Percentiles rank a stretch among this genome's conserved stretches.
Evolutionary conservation across 2,113 vertebrate genomes (phyloP).

Genomic region (Speoplatyrhinus poulsoni): DNA sequence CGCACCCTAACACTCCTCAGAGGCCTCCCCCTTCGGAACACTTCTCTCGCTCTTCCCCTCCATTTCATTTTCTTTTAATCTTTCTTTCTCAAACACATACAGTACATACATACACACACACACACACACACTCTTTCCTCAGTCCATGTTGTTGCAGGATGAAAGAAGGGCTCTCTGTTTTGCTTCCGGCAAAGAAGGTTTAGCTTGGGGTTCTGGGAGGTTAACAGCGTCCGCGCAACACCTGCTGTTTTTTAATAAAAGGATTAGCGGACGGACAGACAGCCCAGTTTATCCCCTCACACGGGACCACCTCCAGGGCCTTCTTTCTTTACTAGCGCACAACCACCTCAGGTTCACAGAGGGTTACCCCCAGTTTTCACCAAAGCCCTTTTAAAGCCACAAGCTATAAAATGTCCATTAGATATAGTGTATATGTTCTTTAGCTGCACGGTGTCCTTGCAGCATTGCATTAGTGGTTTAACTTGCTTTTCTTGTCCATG

Average conservation of each 20-base stretch:
- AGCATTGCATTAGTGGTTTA: constrained; percentile 5
- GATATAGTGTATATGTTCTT: not conserved
- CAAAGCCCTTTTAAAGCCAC: not conserved
- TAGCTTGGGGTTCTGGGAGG: constrained; percentile 32
- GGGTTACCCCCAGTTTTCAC: constrained; percentile 12
- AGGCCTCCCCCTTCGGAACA: constrained; percentile 22
- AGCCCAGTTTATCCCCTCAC: constrained; percentile 13
- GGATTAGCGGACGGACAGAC: constrained; percentile 55
- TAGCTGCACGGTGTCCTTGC: constrained; percentile 9
- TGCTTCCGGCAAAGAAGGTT: constrained; percentile 39
- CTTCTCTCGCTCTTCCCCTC: no score
- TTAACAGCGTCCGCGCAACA: constrained; percentile 61
- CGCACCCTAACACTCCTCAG: constrained; percentile 24
- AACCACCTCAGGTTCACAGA: not conserved
- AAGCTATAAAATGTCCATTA: constrained; percentile 34
- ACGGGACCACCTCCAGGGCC: constrained; percentile 41
- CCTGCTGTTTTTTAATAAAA: constrained; percentile 75
- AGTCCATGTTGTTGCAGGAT: constrained; percentile 38
- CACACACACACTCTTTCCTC: not conserved
- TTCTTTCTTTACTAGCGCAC: constrained; percentile 30
- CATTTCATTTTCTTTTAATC: not conserved
- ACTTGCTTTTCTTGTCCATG: constrained; percentile 20
- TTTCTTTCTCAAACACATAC: not conserved
- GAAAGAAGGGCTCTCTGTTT: constrained; percentile 40
- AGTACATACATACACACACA: not conserved